Percentiles rank a stretch among this genome's conserved stretches.
Evolutionary conservation across 2,888 invertebrate genomes (phyloP).

Genomic region (Cecidostiba fungosa): DNA sequence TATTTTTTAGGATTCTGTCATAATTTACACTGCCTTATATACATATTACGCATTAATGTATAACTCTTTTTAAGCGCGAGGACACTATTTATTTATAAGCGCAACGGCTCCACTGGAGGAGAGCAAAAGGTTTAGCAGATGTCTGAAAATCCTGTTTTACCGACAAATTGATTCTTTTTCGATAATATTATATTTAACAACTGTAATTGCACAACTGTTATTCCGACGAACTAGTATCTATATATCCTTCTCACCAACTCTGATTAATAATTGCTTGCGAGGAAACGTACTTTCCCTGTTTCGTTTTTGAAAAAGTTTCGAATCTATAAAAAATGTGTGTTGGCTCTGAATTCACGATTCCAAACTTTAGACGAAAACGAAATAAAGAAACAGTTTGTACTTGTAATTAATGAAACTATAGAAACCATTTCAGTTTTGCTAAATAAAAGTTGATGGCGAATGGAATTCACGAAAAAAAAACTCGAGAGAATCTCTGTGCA

Average conservation of each 20-base stretch:
- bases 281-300: neutral
- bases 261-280: neutral
- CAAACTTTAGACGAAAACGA: slow-evolving; percentile 37
- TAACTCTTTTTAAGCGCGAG: slow-evolving; percentile 62
- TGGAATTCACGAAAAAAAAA: neutral
- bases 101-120: slow-evolving; percentile 48
- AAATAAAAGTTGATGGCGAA: neutral
- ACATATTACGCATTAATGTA: slow-evolving; percentile 69
- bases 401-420: neutral
- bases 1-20: slow-evolving; percentile 71
- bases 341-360: neutral
- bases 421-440: neutral
- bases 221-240: neutral
- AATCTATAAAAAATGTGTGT: neutral
- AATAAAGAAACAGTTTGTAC: slow-evolving; percentile 14
- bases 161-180: slow-evolving; percentile 50
- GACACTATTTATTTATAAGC: slow-evolving; percentile 56
- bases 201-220: slow-evolving; percentile 17
- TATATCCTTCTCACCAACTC: neutral
- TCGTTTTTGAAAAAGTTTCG: slow-evolving; percentile 25
- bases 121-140: slow-evolving; percentile 48
- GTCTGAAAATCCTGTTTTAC: slow-evolving; percentile 48
- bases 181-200: slow-evolving; percentile 22
- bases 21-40: slow-evolving; percentile 75
- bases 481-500: neutral